Evolutionary conservation across 30 jellyfish, hydroid and myxozoan species (phyloP).

Genomic region (Aurelia aurita): DNA sequence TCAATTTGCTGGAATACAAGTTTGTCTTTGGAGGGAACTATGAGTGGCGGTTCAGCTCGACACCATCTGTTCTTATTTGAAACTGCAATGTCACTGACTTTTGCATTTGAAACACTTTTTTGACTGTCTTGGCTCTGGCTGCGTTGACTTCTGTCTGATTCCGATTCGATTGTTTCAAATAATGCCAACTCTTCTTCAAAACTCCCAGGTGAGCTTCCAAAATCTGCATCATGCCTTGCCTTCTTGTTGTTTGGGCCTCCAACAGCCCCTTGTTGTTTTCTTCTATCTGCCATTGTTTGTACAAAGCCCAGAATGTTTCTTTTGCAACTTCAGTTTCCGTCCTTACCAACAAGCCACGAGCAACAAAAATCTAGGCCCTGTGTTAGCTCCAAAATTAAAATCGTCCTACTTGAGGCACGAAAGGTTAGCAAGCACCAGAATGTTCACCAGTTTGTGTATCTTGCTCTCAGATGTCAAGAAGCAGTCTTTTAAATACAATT

Average conservation of each 20-base stretch:
- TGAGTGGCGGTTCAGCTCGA: conserved; percentile 63
- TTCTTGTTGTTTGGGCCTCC: conserved; percentile 46
- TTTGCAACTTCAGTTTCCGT: no score
- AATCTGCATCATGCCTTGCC: conserved; percentile 31
- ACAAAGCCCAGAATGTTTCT: no score
- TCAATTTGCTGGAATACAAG: conserved; percentile 88
- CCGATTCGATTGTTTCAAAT: conserved; percentile 61
- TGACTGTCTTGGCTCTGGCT: conserved; percentile 65
- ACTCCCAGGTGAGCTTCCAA: conserved; percentile 75
- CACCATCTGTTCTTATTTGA: conserved; percentile 60
- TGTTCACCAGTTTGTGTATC: no score
- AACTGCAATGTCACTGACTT: not conserved
- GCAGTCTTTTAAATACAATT: no score
- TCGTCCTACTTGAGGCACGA: no score
- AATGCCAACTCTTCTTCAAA: conserved; percentile 95
- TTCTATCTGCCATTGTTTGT: conserved; percentile 6
- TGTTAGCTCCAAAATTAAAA: no score
- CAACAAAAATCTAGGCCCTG: no score
- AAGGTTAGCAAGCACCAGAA: no score
- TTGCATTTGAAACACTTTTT: conserved; percentile 14
- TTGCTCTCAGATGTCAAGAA: no score
- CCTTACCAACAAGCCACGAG: no score
- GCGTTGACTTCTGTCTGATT: conserved; percentile 36
- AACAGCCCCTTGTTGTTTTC: not conserved
- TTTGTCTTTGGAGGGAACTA: conserved; percentile 69